A percentile compares a stretch with the other conserved stretches of the same genome.
Evolutionary conservation across 2,113 vertebrate genomes (phyloP).

Genomic region (Sylvia atricapilla): DNA sequence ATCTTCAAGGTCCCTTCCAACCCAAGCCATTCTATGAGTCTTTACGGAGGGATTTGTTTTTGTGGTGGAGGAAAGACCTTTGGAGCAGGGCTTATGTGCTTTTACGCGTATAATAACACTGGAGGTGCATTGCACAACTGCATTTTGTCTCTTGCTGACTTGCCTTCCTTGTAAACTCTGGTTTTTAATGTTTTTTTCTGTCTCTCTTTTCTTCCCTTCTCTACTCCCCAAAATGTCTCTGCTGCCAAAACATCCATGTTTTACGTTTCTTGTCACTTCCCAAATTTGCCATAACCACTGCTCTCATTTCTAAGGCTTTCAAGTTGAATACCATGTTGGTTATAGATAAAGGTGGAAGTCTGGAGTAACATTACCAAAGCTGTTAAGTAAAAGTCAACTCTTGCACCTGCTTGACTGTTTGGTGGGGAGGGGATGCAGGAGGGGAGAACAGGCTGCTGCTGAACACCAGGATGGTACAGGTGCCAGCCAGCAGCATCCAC

Average conservation of each 20-base stretch:
- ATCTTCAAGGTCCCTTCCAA: not conserved
- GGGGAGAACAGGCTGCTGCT: not conserved
- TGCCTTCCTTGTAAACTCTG: not conserved
- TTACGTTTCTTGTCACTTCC: not conserved
- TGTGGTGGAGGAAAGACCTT: not conserved
- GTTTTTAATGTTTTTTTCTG: not conserved
- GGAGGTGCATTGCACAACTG: not conserved
- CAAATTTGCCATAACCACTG: not conserved
- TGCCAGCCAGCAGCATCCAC: not conserved
- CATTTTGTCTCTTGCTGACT: not conserved
- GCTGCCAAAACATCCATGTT: not conserved
- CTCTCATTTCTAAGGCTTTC: not conserved
- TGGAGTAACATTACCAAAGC: not conserved
- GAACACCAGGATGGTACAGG: not conserved
- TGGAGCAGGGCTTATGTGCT: accelerated
- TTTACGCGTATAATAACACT: accelerated
- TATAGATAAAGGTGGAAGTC: not conserved
- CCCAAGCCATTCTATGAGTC: not conserved
- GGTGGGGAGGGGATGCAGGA: not conserved
- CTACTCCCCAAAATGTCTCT: not conserved
- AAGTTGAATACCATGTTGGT: not conserved
- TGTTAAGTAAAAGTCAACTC: not conserved
- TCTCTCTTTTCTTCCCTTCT: not conserved
- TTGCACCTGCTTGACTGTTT: not conserved
- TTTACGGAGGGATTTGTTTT: not conserved